These are phyloP conservation scores for Palythoa grandis DNA, from an alignment of 92 coral and sea anemone genomes.

Conservation along the genomic window DNA sequence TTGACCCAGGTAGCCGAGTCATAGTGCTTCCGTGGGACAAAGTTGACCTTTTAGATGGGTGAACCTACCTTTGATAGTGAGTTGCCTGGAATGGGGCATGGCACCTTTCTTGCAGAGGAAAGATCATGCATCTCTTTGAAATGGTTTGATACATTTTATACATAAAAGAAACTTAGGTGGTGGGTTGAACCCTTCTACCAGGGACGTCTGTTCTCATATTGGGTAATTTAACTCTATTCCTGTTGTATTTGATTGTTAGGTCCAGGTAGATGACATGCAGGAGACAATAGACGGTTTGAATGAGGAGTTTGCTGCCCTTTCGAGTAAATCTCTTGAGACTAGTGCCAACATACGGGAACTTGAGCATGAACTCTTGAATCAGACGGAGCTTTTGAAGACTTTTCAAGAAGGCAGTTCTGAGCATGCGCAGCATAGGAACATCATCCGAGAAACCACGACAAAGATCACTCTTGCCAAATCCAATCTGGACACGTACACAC, in stretches of 20 bases:
- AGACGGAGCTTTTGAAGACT: slow-evolving; percentile 81
- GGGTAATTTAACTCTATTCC: background rate
- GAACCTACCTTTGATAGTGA: too few relatives aligned
- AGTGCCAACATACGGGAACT: slow-evolving; percentile 85
- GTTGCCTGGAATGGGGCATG: too few relatives aligned
- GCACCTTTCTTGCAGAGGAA: too few relatives aligned
- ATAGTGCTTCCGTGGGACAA: too few relatives aligned
- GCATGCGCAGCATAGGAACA: slow-evolving; percentile 82
- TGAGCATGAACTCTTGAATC: slow-evolving; percentile 90
- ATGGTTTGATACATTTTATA: too few relatives aligned
- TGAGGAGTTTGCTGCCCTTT: slow-evolving; percentile 87
- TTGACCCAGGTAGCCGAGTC: too few relatives aligned
- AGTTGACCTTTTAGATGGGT: too few relatives aligned
- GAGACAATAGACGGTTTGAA: slow-evolving; percentile 90
- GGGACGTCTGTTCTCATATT: too few relatives aligned
- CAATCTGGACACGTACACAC: slow-evolving; percentile 38
- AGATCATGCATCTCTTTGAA: too few relatives aligned
- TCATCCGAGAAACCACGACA: slow-evolving; percentile 90
- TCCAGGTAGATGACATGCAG: slow-evolving; percentile 91
- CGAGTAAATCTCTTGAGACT: slow-evolving; percentile 81
- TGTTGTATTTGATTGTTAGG: slow-evolving; percentile 46
- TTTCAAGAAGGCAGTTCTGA: slow-evolving; percentile 81
- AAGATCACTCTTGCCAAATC: slow-evolving; percentile 83
- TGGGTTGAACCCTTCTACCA: too few relatives aligned
- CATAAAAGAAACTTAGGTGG: too few relatives aligned